A percentile compares a stretch with the other conserved stretches of the same genome.
Conservation (phyloP, 2,113 vertebrate genomes). For the Sarotherodon lohbergeri region DNA sequence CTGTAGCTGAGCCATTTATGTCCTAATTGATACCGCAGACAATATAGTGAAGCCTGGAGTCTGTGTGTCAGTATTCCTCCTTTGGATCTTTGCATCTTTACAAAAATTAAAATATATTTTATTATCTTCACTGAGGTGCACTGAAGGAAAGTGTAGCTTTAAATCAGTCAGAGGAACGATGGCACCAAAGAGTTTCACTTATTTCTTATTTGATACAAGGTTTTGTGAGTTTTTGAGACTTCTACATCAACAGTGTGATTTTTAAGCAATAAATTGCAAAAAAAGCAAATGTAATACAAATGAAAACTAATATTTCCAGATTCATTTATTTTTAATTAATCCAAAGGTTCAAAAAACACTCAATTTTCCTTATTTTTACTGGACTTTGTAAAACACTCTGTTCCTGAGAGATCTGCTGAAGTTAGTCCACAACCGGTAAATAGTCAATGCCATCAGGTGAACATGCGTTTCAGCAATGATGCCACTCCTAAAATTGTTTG, state of each 20-base stretch:
- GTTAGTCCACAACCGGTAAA: neutral
- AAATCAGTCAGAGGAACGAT: no score
- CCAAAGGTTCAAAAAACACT: neutral
- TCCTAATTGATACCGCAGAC: neutral
- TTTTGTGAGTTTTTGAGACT: no score
- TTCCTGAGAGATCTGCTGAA: neutral
- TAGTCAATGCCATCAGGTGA: conserved; percentile 13
- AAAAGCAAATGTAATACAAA: neutral
- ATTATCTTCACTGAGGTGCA: neutral
- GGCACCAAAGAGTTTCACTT: neutral
- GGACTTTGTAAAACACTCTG: neutral
- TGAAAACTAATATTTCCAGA: neutral
- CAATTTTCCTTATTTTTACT: accelerated
- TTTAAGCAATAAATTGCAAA: neutral
- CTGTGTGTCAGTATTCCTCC: neutral
- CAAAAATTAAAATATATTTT: no score
- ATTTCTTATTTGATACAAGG: neutral
- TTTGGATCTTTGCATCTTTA: neutral
- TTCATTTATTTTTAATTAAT: neutral
- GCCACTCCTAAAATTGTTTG: conserved; percentile 15
- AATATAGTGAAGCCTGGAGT: neutral
- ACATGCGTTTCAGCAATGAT: conserved; percentile 33
- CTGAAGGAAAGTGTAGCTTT: neutral
- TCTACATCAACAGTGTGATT: no score
- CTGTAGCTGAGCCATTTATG: neutral